Percentiles rank a stretch among this genome's conserved stretches.
phyloP scores from a whole-genome alignment of 2,797 vertebrate species.

The Morelia viridis region DNA sequence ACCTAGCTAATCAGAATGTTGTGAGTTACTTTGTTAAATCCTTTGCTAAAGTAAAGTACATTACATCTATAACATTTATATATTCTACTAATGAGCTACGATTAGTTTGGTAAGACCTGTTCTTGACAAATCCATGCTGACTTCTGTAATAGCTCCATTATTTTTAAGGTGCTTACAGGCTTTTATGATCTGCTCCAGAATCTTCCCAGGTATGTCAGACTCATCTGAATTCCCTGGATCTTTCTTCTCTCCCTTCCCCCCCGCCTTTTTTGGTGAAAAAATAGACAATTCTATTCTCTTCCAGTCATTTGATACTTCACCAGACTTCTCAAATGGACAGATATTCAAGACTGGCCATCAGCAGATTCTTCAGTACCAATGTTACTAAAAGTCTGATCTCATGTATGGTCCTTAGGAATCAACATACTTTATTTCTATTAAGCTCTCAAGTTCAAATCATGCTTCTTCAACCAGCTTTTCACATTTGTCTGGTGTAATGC shows the following conservation, averaged over 20 bases:
- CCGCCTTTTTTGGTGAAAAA: no score
- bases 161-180: neutral
- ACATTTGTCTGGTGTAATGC: neutral
- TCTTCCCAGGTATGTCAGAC: neutral
- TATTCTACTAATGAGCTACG: neutral
- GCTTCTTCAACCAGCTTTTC: neutral
- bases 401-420: neutral
- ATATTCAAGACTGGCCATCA: neutral
- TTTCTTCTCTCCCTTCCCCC: neutral
- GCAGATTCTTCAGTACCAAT: neutral
- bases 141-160: neutral
- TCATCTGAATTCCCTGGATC: neutral
- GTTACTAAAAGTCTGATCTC: neutral
- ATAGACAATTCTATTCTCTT: neutral
- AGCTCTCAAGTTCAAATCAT: neutral
- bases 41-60: neutral
- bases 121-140: neutral
- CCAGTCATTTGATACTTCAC: neutral
- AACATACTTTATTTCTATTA: neutral
- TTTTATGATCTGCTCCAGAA: neutral
- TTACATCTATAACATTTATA: neutral
- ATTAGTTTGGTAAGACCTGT: neutral
- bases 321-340: neutral
- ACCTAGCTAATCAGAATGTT: neutral
- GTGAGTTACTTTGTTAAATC: neutral